Evolutionary conservation across 2,113 vertebrate species (phyloP).

Genomic region (Neogobius melanostomus): DNA sequence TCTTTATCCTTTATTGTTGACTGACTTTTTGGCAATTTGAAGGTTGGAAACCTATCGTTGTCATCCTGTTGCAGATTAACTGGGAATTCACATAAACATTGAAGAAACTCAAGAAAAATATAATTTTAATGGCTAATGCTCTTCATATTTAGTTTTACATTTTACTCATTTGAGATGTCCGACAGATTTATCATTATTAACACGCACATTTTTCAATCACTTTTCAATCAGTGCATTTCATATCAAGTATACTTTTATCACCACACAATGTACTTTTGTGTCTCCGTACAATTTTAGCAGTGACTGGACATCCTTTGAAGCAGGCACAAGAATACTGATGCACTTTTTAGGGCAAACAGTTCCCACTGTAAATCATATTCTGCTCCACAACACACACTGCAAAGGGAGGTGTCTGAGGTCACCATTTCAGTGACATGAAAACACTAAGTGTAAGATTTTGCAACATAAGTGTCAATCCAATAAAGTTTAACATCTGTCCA

Average conservation of each 20-base stretch:
- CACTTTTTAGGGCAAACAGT: constrained; percentile 70
- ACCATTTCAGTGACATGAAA: constrained; percentile 52
- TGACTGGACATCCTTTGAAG: constrained; percentile 59
- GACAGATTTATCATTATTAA: constrained; percentile 9
- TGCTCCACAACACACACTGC: constrained; percentile 39
- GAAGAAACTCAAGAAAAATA: neutral
- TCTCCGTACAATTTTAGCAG: constrained; percentile 58
- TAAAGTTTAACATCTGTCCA: constrained; percentile 75
- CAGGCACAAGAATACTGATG: constrained; percentile 65
- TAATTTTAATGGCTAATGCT: neutral
- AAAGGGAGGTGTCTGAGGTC: constrained; percentile 57
- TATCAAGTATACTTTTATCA: constrained; percentile 54
- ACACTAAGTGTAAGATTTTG: constrained; percentile 75
- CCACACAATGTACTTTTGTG: constrained; percentile 55
- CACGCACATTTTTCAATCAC: constrained; percentile 41
- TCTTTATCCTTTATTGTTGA: constrained; percentile 1
- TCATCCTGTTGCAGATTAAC: no score
- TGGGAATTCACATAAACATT: neutral
- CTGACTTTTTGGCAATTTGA: neutral
- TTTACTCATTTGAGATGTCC: neutral
- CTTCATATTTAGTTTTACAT: neutral
- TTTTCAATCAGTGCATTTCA: constrained; percentile 46
- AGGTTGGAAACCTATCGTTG: neutral
- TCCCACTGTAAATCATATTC: constrained; percentile 52
- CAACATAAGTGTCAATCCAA: constrained; percentile 79